These are phyloP conservation scores for Eulemur macaco DNA, from an alignment of 2,113 vertebrate species.

Conservation along the genomic window DNA sequence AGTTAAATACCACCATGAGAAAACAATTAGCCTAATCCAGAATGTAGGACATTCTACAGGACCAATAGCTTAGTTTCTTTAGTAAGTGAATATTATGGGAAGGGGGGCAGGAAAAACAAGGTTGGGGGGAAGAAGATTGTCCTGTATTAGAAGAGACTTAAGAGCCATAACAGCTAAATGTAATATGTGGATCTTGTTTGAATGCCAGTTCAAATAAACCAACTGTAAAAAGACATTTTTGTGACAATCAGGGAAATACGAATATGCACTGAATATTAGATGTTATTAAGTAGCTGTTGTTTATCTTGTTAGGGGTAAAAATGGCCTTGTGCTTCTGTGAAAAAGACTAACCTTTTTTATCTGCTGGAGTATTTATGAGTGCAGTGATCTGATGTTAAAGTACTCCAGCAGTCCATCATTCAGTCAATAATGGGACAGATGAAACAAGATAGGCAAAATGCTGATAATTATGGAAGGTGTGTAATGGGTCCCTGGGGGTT, in stretches of 20 bases:
- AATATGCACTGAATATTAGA: neutral
- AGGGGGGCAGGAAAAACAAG: neutral
- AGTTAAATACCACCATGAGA: neutral
- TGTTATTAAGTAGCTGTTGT: neutral
- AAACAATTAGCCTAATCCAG: slow-evolving; percentile 7
- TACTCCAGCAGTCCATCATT: neutral
- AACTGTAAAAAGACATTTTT: neutral
- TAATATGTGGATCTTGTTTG: neutral
- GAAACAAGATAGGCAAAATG: neutral
- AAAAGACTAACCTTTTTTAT: neutral
- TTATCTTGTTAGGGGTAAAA: neutral
- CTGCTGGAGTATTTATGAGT: neutral
- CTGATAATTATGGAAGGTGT: neutral
- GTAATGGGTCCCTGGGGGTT: neutral
- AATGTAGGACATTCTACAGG: neutral
- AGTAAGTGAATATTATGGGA: neutral
- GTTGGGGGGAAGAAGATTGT: neutral
- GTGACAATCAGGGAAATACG: neutral
- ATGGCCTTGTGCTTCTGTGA: neutral
- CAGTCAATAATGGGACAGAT: neutral
- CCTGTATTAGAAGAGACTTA: neutral
- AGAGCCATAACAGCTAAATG: neutral
- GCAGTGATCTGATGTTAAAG: neutral
- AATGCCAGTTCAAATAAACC: neutral
- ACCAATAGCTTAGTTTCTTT: neutral